A percentile compares a stretch with the other conserved stretches of the same genome.
phyloP scores from a whole-genome alignment of 2,888 invertebrate species.

The Yponomeuta evonymella region DNA sequence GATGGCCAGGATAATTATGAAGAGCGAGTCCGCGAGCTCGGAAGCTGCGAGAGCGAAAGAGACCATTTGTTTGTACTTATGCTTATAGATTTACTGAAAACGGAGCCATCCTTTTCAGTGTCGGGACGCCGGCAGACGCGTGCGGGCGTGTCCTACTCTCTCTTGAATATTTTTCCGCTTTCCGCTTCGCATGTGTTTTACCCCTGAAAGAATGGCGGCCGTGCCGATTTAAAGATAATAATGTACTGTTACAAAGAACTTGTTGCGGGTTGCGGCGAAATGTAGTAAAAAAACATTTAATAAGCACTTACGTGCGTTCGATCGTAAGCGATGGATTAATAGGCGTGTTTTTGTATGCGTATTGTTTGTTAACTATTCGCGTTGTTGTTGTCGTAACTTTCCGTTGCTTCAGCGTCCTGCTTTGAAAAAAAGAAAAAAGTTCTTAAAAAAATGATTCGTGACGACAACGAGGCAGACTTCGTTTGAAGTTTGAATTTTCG shows the following conservation, averaged over 20 bases:
- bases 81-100: constrained; percentile 70
- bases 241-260: neutral
- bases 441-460: constrained; percentile 16
- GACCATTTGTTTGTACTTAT: constrained; percentile 52
- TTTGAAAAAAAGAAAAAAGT: constrained; percentile 21
- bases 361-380: constrained; percentile 17
- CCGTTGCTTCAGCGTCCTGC: constrained; percentile 20
- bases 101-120: constrained; percentile 40
- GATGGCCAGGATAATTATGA: constrained; percentile 46
- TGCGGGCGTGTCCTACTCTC: constrained; percentile 26
- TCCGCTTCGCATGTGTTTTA: constrained; percentile 23
- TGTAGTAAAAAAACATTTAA: constrained; percentile 24
- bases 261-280: constrained; percentile 3
- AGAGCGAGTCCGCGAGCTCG: constrained; percentile 29
- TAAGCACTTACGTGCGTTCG: constrained; percentile 26
- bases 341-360: constrained; percentile 19
- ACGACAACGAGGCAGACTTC: constrained; percentile 2
- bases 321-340: constrained; percentile 22
- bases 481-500: constrained; percentile 23
- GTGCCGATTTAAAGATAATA: constrained; percentile 14
- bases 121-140: constrained; percentile 23
- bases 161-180: constrained; percentile 34
- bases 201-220: constrained; percentile 12
- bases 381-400: constrained; percentile 16
- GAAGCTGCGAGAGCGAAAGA: constrained; percentile 13